Evolutionary conservation across 2,113 vertebrate species (phyloP).

Genomic region (Bothrops jararaca): DNA sequence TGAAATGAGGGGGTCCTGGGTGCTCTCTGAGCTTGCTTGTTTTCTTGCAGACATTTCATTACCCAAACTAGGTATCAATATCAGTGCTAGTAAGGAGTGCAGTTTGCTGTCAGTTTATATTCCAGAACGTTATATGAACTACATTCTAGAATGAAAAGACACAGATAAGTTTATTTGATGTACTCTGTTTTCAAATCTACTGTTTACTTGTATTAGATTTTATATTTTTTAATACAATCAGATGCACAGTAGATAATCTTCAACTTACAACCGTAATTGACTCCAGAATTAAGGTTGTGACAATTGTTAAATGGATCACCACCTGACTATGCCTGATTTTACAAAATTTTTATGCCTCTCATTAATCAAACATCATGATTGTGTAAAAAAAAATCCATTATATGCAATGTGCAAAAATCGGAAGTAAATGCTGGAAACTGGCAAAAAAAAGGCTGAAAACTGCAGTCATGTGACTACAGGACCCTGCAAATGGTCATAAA

Average conservation of each 20-base stretch:
- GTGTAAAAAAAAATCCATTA: too few relatives aligned
- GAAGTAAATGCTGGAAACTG: not conserved
- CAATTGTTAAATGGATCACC: too few relatives aligned
- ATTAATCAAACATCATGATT: too few relatives aligned
- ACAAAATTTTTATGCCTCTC: too few relatives aligned
- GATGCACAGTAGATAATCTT: not conserved
- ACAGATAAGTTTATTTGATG: constrained; percentile 74
- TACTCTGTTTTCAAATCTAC: not conserved
- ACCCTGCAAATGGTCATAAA: not conserved
- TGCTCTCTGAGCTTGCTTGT: not conserved
- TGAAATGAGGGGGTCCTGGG: not conserved
- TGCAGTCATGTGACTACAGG: not conserved
- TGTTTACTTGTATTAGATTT: not conserved
- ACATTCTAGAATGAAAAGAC: not conserved
- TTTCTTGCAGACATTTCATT: not conserved
- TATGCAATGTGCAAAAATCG: not conserved
- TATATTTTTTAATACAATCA: not conserved
- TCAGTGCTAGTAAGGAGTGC: not conserved
- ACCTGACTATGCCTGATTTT: too few relatives aligned
- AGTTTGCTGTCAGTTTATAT: not conserved
- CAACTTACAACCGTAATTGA: not conserved
- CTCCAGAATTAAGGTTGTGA: not conserved
- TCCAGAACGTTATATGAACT: not conserved
- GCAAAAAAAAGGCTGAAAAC: not conserved
- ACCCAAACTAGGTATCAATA: not conserved